These are phyloP conservation scores for Sturnus vulgaris DNA, from an alignment of 2,113 vertebrate genomes.

Conservation along the genomic window DNA sequence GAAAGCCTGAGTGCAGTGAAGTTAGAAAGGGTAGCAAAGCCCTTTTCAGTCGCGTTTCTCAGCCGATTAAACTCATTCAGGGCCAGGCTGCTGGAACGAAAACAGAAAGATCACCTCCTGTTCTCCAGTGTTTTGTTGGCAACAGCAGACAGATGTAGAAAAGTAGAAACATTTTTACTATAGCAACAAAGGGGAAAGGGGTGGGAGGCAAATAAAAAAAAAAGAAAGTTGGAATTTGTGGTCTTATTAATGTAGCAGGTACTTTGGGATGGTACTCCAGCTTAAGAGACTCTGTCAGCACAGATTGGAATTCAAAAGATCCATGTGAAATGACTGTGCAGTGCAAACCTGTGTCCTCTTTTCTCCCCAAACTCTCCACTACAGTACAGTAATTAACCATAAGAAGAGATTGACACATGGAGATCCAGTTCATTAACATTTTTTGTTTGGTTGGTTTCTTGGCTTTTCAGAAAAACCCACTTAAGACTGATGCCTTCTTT, in stretches of 20 bases:
- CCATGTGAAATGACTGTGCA: background rate
- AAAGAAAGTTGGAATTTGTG: background rate
- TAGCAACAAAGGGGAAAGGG: conserved; percentile 52
- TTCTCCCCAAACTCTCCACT: background rate
- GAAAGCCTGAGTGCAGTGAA: conserved; percentile 19
- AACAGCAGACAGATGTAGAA: conserved; percentile 63
- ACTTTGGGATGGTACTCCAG: background rate
- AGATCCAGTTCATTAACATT: conserved; percentile 20
- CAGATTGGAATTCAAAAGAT: background rate
- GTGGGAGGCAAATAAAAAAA: conserved; percentile 22
- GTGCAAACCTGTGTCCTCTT: background rate
- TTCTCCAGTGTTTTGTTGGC: conserved; percentile 68
- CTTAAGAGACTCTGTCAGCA: background rate
- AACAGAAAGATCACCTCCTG: conserved; percentile 66
- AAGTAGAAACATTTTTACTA: conserved; percentile 66
- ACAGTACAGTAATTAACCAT: conserved; percentile 23
- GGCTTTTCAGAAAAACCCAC: background rate
- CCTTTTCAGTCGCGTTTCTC: conserved; percentile 55
- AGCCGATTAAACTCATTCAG: conserved; percentile 70
- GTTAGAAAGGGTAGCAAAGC: conserved; percentile 54
- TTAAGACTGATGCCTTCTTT: conserved; percentile 12
- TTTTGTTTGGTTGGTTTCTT: conserved; percentile 11
- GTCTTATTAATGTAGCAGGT: background rate
- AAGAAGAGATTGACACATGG: background rate
- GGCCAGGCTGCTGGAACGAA: conserved; percentile 60